Evolutionary conservation across 1,140 invertebrate genomes (phyloP), one percentile per base, ranked within the genome.

Genomic region (Atopsyche davidsoni): DNA sequence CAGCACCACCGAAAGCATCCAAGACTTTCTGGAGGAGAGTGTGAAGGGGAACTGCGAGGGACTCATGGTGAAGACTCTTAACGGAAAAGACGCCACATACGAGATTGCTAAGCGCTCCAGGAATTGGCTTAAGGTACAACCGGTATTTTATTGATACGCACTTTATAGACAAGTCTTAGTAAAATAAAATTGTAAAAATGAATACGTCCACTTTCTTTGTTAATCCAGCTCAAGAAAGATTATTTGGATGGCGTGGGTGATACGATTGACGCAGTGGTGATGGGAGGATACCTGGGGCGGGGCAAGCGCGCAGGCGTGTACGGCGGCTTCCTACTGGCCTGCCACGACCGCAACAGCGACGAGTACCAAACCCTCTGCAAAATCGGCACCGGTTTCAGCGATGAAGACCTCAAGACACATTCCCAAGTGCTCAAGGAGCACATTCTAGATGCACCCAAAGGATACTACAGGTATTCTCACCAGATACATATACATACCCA

Each of bases 11-110:
- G 96, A 99, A 64, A 90, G 96, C 64, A 90, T 99, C 39, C 86
- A 93, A 70, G 84, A 86, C 62, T 96, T 98, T 68, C 72, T 99
- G 14, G 94, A 98, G 19, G 92, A 96, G 64, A 91, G 94, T n/a
- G 83, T 98, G 13, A 91, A 91, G 78, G 89, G 89, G 23, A 96
- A 96, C 64, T 99, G 96, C 70, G 97, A 99, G 76, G 96, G 97
- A 9, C 73, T 99, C 6, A 99, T 99, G 96, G 90, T 99, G 1
- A 99, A 99, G 75, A 94, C 94, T 0, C 70, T 99, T 24, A 83
- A 92, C 60, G 71, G 71, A 0, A 80, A 85, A 48, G 86, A 96
- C 62, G 91, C 96, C 1, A 91, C 89, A 0, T 99, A 99, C 72
- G 96, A 99, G 77, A 98, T 99, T 60, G 95, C 96, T 0, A 95